phyloP scores from a whole-genome alignment of 2,797 vertebrate species.

The Crenuchus spilurus region DNA sequence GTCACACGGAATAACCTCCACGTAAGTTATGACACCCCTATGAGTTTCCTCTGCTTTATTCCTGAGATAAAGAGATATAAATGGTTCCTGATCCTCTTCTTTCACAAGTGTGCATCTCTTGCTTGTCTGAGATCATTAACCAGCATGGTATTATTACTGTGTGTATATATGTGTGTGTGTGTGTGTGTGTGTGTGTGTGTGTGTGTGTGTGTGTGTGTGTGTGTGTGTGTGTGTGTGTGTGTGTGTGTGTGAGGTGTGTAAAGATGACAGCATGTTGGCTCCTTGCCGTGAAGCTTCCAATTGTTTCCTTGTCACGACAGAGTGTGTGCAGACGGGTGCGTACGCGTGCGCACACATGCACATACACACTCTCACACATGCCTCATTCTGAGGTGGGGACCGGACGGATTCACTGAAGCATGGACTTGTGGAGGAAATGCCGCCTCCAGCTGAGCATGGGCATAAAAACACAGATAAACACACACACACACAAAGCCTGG shows the following conservation, averaged over 20 bases:
- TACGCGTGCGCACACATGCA: slow-evolving; percentile 8
- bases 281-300: slow-evolving; percentile 6
- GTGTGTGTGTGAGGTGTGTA: slow-evolving; percentile 12
- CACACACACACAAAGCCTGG: neutral
- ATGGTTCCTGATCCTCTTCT: neutral
- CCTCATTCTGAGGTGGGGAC: slow-evolving; percentile 6
- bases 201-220: slow-evolving; percentile 9
- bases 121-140: neutral
- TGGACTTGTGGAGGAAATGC: neutral
- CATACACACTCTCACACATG: slow-evolving; percentile 41
- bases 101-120: neutral
- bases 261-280: slow-evolving; percentile 16
- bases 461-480: neutral
- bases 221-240: slow-evolving; percentile 2
- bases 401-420: slow-evolving; percentile 6
- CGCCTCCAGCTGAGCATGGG: neutral
- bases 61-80: neutral
- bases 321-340: neutral
- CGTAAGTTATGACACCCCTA: too few relatives aligned
- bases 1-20: neutral
- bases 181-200: slow-evolving; percentile 13
- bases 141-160: neutral
- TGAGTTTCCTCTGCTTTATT: neutral
- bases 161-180: neutral
- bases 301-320: slow-evolving; percentile 14